Evolutionary conservation across 2,113 vertebrate species (phyloP), one percentile per base, ranked within the genome.

Genomic region (Atrichornis clamosus): DNA sequence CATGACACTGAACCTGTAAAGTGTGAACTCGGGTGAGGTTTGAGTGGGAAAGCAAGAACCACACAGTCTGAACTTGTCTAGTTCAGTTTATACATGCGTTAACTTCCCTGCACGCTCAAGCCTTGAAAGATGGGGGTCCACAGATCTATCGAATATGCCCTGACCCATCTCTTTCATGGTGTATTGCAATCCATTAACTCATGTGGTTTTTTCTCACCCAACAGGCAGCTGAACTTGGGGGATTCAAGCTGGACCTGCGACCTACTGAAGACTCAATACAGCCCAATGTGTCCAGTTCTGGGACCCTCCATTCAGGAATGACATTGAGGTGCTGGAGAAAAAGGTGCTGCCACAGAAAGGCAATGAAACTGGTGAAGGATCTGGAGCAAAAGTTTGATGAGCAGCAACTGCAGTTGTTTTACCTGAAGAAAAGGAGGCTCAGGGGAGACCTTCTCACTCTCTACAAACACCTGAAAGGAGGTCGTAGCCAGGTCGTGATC

Each of bases 191-290:
- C 13, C 10, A 24, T 13, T 11, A 42, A 55, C 13, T 42, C 15
- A 9, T 2, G 6, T 13, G 0, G 0, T 2, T 37, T 50, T 39
- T 44, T 8, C 6, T 7, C 15, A 28, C 7, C 2, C 4, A 41
- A 11, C 6, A 47, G 12, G 23, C 33, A 49, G 37, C 16, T 28
- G 17, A 72, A 56, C 6, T 8, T 5, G 1, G 1, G 19, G 6
- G 3, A n/a, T 10, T 27, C 12, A 12, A 13, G 30, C 15, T 14
- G 10, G 6, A 64, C 44, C 41, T 6, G 30, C 5, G 2, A 5
- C 28, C 35, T 30, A 13, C 20, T 24, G 44, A n/a, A 49, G n/a
- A 15, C 32, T 6, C 14, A 1, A 2, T 0, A 28, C 2, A 33
- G 18, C 28, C 19, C 10, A 4, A 0, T 0, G 11, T 9, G 16